Evolutionary conservation across 2,797 vertebrate genomes (phyloP).

Genomic region (Ptychobarbus kaznakovi): DNA sequence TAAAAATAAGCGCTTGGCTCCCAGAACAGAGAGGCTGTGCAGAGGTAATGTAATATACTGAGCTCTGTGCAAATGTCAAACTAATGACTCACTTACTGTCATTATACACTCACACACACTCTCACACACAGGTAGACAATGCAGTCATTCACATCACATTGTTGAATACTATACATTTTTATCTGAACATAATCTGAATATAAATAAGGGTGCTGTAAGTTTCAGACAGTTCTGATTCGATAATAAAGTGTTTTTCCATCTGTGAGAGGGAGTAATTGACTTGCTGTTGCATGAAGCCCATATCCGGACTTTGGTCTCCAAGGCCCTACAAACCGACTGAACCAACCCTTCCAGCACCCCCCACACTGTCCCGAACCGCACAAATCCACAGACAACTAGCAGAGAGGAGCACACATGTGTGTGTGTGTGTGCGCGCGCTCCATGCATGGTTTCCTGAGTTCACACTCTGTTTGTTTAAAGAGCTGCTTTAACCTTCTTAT

Average conservation of each 20-base stretch:
- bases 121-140: constrained; percentile 51
- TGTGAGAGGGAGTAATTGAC: constrained; percentile 72
- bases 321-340: constrained; percentile 68
- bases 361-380: constrained; percentile 34
- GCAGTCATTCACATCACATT: constrained; percentile 43
- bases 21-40: constrained; percentile 63
- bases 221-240: constrained; percentile 30
- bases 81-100: constrained; percentile 70
- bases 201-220: constrained; percentile 38
- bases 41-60: constrained; percentile 66
- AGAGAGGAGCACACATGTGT: constrained; percentile 14
- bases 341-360: constrained; percentile 39
- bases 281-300: constrained; percentile 69
- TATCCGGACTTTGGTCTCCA: constrained; percentile 74
- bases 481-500: constrained; percentile 72
- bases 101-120: constrained; percentile 57
- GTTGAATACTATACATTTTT: constrained; percentile 42
- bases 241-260: constrained; percentile 47
- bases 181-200: constrained; percentile 39
- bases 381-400: constrained; percentile 33
- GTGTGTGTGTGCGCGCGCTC: constrained; percentile 34
- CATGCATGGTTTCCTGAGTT: constrained; percentile 66
- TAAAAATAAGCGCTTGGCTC: constrained; percentile 66
- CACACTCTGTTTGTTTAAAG: constrained; percentile 75
- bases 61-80: constrained; percentile 72